Evolutionary conservation across 2,797 vertebrate species (phyloP), one percentile per base, ranked within the genome.

Genomic region (Synanceia verrucosa): DNA sequence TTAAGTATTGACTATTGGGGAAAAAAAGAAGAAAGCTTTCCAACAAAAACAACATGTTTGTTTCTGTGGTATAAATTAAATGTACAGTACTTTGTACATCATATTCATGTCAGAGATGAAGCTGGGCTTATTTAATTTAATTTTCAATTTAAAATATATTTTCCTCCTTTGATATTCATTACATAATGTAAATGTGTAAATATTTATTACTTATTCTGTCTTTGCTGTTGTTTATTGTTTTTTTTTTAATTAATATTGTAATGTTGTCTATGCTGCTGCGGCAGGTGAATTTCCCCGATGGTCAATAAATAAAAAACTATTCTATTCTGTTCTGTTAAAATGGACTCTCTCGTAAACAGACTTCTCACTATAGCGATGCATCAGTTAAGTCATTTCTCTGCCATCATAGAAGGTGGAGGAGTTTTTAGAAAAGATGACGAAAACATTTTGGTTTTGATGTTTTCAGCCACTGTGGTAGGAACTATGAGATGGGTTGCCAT

Each of bases 41-140:
- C 12, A 28, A 33, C 19, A 28, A 19, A 74, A 69, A 58, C 41
- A 28, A 52, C 62, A 50, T 37, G 31, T 47, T 57, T 48, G 21
- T 33, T 36, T 44, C 7, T 28, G 58, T 59, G 70, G 24, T 41
- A 18, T 39, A 24, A 36, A 61, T 57, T 11, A 1, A 36, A 36
- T 47, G 18, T n/a, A n/a, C n/a, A n/a, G 26, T 47, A 7, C 21
- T 58, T 34, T 21, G 5, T 7, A 26, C 5, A 47, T 46, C 3
- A 63, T 36, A 28, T 70, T 28, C 12, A 51, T 34, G 18, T 47
- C n/a, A 48, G 21, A 13, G 16, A 59, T 67, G 21, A 67, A 65
- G 24, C 18, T 33, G 18, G 24, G 18, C 50, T 7, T 9, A n/a
- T n/a, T n/a, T n/a, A n/a, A n/a, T n/a, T n/a, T n/a, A n/a, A n/a